phyloP scores from a whole-genome alignment of 2,113 vertebrate genomes.

The Oryzias curvinotus region DNA sequence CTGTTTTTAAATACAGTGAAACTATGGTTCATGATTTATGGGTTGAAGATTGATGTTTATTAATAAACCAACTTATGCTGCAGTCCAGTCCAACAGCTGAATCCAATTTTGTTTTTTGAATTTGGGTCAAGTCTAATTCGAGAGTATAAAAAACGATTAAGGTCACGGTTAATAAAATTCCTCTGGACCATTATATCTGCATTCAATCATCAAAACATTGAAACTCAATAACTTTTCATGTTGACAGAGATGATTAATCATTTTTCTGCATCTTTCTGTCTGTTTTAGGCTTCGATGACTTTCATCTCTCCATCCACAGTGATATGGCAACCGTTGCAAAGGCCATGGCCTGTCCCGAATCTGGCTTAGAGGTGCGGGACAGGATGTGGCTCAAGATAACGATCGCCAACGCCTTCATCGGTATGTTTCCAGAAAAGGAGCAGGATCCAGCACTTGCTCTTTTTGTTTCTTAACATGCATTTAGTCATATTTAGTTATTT shows the following conservation, averaged over 20 bases:
- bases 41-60: neutral
- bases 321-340: conserved; percentile 98
- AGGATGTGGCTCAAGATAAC: conserved; percentile 85
- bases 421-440: conserved; percentile 41
- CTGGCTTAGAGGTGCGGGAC: conserved; percentile 95
- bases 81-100: conserved; percentile 13
- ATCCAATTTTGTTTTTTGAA: conserved; percentile 13
- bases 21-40: neutral
- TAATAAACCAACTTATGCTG: neutral
- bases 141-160: conserved; percentile 33
- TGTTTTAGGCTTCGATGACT: conserved; percentile 92
- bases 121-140: conserved; percentile 16
- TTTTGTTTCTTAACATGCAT: neutral
- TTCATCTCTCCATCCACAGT: conserved; percentile 98
- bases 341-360: conserved; percentile 97
- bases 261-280: conserved; percentile 13
- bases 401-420: conserved; percentile 79
- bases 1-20: conserved; percentile 12
- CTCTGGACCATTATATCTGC: neutral
- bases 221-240: neutral
- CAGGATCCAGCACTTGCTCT: conserved; percentile 3
- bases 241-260: neutral
- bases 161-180: neutral
- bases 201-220: conserved; percentile 5
- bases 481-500: too few species aligned